phyloP scores from a whole-genome alignment of 2,113 vertebrate species.

The human region DNA sequence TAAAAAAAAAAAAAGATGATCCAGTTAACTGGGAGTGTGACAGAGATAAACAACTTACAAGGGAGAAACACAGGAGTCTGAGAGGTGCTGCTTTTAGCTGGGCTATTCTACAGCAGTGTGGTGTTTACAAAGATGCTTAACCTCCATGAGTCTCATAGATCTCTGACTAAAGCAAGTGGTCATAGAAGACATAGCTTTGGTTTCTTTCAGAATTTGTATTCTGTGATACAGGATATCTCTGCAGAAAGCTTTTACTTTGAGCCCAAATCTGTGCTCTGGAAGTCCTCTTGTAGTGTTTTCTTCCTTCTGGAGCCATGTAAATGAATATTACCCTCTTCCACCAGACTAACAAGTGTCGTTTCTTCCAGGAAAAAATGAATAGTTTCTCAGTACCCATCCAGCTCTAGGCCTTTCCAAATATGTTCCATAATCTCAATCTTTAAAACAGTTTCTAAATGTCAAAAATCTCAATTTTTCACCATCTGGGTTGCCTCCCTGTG shows the following conservation, averaged over 20 bases:
- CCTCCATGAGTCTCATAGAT: neutral
- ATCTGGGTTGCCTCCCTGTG: neutral
- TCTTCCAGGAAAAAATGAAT: neutral
- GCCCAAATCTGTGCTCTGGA: neutral
- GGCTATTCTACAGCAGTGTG: neutral
- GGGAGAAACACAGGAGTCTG: neutral
- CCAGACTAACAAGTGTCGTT: neutral
- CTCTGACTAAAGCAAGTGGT: neutral
- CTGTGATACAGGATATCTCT: neutral
- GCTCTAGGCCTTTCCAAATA: neutral
- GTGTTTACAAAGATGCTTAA: neutral
- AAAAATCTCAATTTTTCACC: neutral
- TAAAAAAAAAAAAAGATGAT: neutral
- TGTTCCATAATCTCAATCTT: neutral
- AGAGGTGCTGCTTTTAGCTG: neutral
- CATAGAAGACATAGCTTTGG: neutral
- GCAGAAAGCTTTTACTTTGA: neutral
- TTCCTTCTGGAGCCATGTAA: neutral
- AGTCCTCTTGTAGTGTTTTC: neutral
- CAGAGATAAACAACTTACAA: neutral
- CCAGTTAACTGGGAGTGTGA: neutral
- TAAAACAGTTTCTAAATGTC: neutral
- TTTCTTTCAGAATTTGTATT: neutral
- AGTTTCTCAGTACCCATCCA: neutral
- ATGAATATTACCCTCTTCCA: neutral